Evolutionary conservation across 2,888 invertebrate species (phyloP), one percentile per base, ranked within the genome.

Genomic region (Parapristionchus giblindavisi): DNA sequence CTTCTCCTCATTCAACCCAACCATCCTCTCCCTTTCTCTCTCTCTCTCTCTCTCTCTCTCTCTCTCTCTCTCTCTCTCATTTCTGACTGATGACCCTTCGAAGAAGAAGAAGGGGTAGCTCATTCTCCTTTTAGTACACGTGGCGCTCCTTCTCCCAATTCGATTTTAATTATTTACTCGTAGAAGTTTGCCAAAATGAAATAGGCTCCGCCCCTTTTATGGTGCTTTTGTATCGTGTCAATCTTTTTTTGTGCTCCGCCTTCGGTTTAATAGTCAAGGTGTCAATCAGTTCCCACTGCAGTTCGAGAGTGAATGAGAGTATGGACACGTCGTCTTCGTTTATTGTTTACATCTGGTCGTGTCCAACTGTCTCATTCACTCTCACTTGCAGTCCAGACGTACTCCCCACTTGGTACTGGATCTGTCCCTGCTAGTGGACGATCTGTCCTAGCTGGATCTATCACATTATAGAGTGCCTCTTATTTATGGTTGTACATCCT

Each of bases 41-140:
- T 52, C 43, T 1, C 29, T 32, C 29, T 36, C 11, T 43, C 38
- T 52, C 68, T 8, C 51, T 14, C 36, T 32, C 29, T 34, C 65
- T 24, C 65, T 8, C 51, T 48, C 48, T 52, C 48, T 48, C 48
- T 48, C 34, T 32, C 52, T 52, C 36, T 52, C 38, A 48, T 27
- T 34, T 32, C 8, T 14, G 17, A 38, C 43, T 34, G 68, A 52
- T 68, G 68, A 68, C 68, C 68, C 68, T 4, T 68, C 65, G 6
- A 65, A 65, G 63, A 65, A 56, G 56, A 56, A 56, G 56, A 32
- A 36, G n/a, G n/a, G 61, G n/a, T n/a, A n/a, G n/a, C n/a, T 48
- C 21, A 11, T 48, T 48, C 48, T 48, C 48, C 21, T 14, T 48
- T 68, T 68, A 36, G 68, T 68, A 68, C 68, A 68, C 68, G 68